A percentile compares a stretch with the other conserved stretches of the same genome.
These are phyloP conservation scores for Fragariocoptes setiger DNA, from an alignment of 1,140 invertebrate genomes.

Conservation along the genomic window DNA sequence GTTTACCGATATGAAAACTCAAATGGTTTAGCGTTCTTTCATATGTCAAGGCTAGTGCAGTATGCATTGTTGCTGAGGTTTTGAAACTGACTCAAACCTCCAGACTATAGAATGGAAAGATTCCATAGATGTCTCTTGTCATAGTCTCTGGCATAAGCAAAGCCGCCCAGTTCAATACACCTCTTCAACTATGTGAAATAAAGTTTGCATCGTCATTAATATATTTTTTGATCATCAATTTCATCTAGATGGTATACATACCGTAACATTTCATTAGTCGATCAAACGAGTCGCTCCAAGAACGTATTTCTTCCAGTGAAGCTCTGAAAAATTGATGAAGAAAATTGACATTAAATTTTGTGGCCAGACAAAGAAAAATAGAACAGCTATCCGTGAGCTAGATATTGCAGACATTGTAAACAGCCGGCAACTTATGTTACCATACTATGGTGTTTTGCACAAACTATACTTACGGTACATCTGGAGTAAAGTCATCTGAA, in stretches of 20 bases:
- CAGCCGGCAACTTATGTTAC: background rate
- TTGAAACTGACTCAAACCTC: background rate
- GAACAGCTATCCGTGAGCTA: background rate
- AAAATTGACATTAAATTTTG: background rate
- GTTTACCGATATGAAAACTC: no score
- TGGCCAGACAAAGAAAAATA: background rate
- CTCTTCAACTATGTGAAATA: background rate
- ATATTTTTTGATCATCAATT: background rate
- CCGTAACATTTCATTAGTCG: slow-evolving; percentile 61
- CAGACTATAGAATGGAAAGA: background rate
- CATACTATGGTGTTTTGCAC: background rate
- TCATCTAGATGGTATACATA: slow-evolving; percentile 18
- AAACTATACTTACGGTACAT: background rate
- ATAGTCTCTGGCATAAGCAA: background rate
- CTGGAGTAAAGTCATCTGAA: background rate
- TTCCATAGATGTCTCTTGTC: background rate
- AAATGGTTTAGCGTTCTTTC: no score
- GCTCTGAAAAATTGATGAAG: slow-evolving; percentile 27
- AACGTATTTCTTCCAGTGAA: slow-evolving; percentile 57
- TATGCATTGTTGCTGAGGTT: no score
- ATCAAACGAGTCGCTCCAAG: slow-evolving; percentile 84
- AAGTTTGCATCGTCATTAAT: background rate
- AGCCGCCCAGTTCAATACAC: background rate
- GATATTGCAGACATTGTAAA: background rate
- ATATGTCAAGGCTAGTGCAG: no score